These are phyloP conservation scores for Meloidogyne floridensis DNA, from an alignment of 1,140 invertebrate species.

Conservation along the genomic window DNA sequence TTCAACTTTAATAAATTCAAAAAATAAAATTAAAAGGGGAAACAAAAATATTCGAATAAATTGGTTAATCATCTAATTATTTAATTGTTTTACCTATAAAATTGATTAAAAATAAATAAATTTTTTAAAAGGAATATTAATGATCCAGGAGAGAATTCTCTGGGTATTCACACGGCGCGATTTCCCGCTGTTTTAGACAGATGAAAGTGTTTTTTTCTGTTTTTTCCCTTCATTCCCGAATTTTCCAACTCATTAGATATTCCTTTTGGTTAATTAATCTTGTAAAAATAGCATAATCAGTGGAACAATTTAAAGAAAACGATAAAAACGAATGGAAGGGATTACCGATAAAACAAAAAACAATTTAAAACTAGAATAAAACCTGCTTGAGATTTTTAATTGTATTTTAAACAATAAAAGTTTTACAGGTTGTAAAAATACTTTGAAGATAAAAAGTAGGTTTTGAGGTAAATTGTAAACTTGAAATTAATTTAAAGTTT, in stretches of 20 bases:
- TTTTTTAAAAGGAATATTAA: neutral
- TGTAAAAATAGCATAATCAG: conserved; percentile 1
- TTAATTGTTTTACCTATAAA: neutral
- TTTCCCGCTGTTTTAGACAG: neutral
- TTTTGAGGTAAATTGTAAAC: neutral
- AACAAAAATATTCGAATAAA: neutral
- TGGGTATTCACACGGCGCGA: neutral
- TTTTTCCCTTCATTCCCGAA: neutral
- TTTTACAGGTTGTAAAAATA: neutral
- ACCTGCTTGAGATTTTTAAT: neutral
- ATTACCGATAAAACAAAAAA: neutral
- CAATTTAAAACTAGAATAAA: neutral
- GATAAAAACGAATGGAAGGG: neutral
- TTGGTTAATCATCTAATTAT: neutral
- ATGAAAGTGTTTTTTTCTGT: neutral
- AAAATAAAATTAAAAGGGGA: neutral
- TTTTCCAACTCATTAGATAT: neutral
- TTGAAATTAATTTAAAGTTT: neutral
- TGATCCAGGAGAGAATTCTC: neutral
- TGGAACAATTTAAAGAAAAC: neutral
- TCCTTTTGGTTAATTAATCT: conserved; percentile 5
- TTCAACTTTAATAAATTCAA: neutral
- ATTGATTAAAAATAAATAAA: neutral
- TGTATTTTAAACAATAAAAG: neutral
- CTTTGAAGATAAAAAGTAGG: no score